phyloP scores from a whole-genome alignment of 2,113 vertebrate genomes.

The Chaetodon auriga region DNA sequence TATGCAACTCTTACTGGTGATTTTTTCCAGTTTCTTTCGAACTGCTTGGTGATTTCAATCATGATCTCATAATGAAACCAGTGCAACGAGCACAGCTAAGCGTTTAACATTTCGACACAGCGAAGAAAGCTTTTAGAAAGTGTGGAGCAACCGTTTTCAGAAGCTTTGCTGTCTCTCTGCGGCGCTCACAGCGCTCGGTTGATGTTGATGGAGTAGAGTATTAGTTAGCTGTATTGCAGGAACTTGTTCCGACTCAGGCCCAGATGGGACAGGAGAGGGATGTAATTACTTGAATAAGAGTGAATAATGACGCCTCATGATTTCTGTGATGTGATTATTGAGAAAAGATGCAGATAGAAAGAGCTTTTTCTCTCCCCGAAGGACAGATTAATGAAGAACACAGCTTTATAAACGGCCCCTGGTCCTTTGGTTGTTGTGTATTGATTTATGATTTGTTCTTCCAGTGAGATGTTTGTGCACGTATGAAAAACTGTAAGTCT shows the following conservation, averaged over 20 bases:
- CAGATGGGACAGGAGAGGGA: conserved; percentile 18
- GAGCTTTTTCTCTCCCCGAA: conserved; percentile 19
- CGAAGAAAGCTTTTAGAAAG: neutral
- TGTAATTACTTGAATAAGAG: conserved; percentile 49
- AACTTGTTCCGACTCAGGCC: conserved; percentile 32
- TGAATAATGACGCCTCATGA: conserved; percentile 62
- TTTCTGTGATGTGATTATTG: conserved; percentile 61
- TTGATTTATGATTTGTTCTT: conserved; percentile 50
- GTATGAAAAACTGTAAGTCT: neutral
- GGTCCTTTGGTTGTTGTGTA: conserved; percentile 26
- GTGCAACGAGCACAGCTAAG: neutral
- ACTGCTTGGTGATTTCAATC: neutral
- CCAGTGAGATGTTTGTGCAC: conserved; percentile 9
- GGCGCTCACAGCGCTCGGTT: neutral
- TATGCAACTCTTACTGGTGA: neutral
- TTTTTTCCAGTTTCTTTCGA: neutral
- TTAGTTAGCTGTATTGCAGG: conserved; percentile 19
- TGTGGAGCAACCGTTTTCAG: neutral
- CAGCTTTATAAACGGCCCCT: conserved; percentile 33
- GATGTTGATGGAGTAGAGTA: conserved; percentile 30
- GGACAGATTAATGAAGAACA: conserved; percentile 38
- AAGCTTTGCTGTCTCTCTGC: neutral
- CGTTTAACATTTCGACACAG: neutral
- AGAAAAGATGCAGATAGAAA: conserved; percentile 40
- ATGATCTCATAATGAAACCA: neutral